Evolutionary conservation across 2,113 vertebrate genomes (phyloP).

Genomic region (Passer domesticus): DNA sequence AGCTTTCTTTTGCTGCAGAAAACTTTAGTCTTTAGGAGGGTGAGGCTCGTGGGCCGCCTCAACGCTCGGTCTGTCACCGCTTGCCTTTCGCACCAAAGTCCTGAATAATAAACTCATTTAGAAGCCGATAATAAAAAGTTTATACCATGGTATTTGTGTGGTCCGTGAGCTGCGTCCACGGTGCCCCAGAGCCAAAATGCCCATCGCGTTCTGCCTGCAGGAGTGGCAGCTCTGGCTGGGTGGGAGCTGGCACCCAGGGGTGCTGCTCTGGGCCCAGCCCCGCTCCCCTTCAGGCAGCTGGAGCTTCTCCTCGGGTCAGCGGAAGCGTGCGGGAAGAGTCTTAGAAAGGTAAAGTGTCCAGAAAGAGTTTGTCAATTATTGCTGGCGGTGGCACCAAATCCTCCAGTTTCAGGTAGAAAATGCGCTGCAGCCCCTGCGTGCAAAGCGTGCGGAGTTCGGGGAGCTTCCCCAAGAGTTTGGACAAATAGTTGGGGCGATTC

Average conservation of each 20-base stretch:
- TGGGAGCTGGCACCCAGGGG: slow-evolving; percentile 28
- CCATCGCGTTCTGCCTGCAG: slow-evolving; percentile 70
- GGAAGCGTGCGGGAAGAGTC: slow-evolving; percentile 59
- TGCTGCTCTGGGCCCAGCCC: slow-evolving; percentile 51
- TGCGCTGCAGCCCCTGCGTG: slow-evolving; percentile 98
- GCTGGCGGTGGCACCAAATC: slow-evolving; percentile 98
- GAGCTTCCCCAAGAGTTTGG: slow-evolving; percentile 98
- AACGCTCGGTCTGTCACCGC: slow-evolving; percentile 34
- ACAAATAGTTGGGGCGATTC: slow-evolving; percentile 97
- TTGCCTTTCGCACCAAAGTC: slow-evolving; percentile 58
- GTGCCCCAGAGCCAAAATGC: slow-evolving; percentile 73
- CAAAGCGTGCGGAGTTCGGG: slow-evolving; percentile 98
- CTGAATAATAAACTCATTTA: slow-evolving; percentile 71
- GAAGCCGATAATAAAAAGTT: slow-evolving; percentile 76
- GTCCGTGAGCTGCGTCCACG: slow-evolving; percentile 76
- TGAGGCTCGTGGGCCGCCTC: slow-evolving; percentile 71
- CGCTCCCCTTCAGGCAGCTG: slow-evolving; percentile 39
- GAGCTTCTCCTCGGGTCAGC: slow-evolving; percentile 58
- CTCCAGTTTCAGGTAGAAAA: slow-evolving; percentile 99
- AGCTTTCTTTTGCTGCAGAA: slow-evolving; percentile 82
- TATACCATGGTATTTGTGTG: slow-evolving; percentile 72
- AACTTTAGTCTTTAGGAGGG: slow-evolving; percentile 80
- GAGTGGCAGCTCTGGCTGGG: slow-evolving; percentile 58
- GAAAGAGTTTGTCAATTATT: slow-evolving; percentile 99
- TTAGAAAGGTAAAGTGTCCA: slow-evolving; percentile 98